A percentile compares a stretch with the other conserved stretches of the same genome.
Evolutionary conservation across 2,888 invertebrate species (phyloP).

Genomic region (Aleiodes alternator): DNA sequence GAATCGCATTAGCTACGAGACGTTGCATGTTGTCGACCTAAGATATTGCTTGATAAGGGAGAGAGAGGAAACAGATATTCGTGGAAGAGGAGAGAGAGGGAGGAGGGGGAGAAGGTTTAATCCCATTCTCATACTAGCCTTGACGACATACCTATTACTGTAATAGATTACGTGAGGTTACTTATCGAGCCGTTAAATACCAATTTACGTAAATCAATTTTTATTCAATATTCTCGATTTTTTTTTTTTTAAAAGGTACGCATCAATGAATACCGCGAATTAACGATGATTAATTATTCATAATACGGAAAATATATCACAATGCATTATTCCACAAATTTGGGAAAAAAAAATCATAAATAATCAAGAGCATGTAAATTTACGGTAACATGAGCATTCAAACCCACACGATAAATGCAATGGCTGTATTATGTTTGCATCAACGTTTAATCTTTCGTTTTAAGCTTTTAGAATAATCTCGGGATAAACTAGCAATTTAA

Average conservation of each 20-base stretch:
- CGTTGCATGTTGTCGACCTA: constrained; percentile 46
- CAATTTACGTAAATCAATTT: constrained; percentile 7
- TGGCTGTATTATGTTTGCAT: constrained; percentile 55
- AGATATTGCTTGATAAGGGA: constrained; percentile 51
- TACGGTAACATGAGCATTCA: constrained; percentile 24
- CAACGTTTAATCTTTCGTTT: constrained; percentile 65
- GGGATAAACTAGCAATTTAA: constrained; percentile 60
- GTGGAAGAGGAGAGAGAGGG: background rate
- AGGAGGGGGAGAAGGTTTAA: constrained; percentile 26
- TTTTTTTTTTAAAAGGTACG: background rate
- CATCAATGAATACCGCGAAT: background rate
- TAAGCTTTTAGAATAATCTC: constrained; percentile 74
- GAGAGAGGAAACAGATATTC: constrained; percentile 11
- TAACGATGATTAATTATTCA: constrained; percentile 1
- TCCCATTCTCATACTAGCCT: constrained; percentile 18
- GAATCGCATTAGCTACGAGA: constrained; percentile 69
- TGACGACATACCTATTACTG: constrained; percentile 30
- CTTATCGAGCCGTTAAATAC: constrained; percentile 18
- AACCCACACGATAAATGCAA: constrained; percentile 36
- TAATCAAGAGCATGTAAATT: background rate
- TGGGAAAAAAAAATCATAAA: background rate
- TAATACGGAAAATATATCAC: background rate
- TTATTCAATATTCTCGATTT: background rate
- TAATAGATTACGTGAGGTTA: constrained; percentile 28
- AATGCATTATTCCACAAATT: background rate